These are phyloP conservation scores for Dryobotodes eremita DNA, from an alignment of 2,888 invertebrate genomes.

Conservation along the genomic window DNA sequence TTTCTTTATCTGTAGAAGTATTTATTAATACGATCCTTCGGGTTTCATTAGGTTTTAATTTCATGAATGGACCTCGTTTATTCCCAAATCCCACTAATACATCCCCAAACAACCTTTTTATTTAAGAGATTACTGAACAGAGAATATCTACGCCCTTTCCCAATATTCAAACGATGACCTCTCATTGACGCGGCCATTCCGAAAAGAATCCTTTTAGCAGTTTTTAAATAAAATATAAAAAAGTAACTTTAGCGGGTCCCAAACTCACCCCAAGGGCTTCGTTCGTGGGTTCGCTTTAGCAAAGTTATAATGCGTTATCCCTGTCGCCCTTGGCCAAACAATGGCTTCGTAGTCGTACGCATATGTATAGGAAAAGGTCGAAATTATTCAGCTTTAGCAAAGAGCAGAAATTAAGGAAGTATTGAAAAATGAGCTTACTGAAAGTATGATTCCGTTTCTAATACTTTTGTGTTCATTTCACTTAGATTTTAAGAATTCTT, in stretches of 20 bases:
- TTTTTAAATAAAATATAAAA: conserved; percentile 54
- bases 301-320: conserved; percentile 73
- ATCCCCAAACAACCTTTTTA: conserved; percentile 38
- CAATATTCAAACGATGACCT: conserved; percentile 47
- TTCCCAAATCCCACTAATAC: conserved; percentile 23
- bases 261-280: conserved; percentile 31
- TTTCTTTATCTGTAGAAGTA: neutral
- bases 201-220: conserved; percentile 40
- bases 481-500: neutral
- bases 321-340: conserved; percentile 64
- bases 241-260: conserved; percentile 28
- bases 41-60: conserved; percentile 40
- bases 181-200: conserved; percentile 31
- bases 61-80: conserved; percentile 24
- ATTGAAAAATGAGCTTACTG: neutral
- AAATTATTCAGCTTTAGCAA: conserved; percentile 25
- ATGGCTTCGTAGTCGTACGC: conserved; percentile 23
- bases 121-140: conserved; percentile 41
- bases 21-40: conserved; percentile 1
- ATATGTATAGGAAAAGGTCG: conserved; percentile 22
- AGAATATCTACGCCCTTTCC: conserved; percentile 29
- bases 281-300: conserved; percentile 46
- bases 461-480: neutral
- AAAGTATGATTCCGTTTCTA: neutral
- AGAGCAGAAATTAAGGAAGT: neutral